A percentile compares a stretch with the other conserved stretches of the same genome.
phyloP scores from a whole-genome alignment of 1,140 invertebrate species.

The Nasonia vitripennis region DNA sequence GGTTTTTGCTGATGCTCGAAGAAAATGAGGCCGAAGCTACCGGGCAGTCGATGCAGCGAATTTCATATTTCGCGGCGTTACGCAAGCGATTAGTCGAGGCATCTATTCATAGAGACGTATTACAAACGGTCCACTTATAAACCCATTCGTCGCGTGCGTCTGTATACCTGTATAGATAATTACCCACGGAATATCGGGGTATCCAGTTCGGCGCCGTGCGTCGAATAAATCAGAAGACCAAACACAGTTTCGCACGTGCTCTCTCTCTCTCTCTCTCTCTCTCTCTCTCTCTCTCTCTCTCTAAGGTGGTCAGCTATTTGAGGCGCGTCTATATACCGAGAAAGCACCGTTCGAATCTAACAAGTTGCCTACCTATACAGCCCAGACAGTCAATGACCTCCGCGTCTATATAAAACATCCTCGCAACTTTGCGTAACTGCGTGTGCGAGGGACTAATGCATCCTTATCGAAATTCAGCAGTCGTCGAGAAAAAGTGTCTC shows the following conservation, averaged over 20 bases:
- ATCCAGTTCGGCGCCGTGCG: not conserved
- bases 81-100: too few species aligned
- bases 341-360: constrained; percentile 57
- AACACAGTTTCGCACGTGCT: not conserved
- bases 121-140: too few species aligned
- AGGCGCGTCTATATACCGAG: not conserved
- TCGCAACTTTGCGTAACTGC: too few species aligned
- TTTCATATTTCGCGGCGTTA: too few species aligned
- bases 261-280: not conserved
- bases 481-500: not conserved
- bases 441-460: constrained; percentile 9
- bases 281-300: not conserved
- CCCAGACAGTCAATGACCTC: constrained; percentile 63
- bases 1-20: not conserved
- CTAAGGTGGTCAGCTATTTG: constrained; percentile 30
- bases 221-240: constrained; percentile 34
- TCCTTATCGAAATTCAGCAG: constrained; percentile 25
- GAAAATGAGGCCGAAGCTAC: too few species aligned
- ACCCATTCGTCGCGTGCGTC: not conserved
- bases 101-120: too few species aligned
- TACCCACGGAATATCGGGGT: not conserved
- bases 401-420: too few species aligned
- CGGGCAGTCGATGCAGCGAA: too few species aligned
- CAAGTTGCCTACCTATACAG: constrained; percentile 59
- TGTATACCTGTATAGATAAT: not conserved